Evolutionary conservation across 2,113 vertebrate species (phyloP), one percentile per base, ranked within the genome.

Genomic region (Terrapene triunguis): DNA sequence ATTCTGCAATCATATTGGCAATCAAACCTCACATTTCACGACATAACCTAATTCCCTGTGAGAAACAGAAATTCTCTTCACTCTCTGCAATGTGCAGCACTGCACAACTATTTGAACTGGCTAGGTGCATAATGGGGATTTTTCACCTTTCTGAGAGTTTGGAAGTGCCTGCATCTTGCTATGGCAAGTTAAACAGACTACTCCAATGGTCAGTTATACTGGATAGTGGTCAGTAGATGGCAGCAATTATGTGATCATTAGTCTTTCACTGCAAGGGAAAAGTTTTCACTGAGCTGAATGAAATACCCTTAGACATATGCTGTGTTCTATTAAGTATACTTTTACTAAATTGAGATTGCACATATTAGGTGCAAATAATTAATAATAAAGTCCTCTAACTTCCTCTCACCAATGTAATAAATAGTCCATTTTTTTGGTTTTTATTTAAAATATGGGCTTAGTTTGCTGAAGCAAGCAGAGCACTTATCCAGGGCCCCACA

Each of bases 231-330:
- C 96, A 1, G 1, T 55, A 98, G 97, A 94, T 97, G 98, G 97
- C 97, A 97, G 96, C 94, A 92, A 92, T 94, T 81, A 82, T 14
- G 38, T 93, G 95, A 72, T 22, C 90, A 95, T 88, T 48, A 69
- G 57, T 35, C 74, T 79, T 57, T 55, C 78, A 50, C 12, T 79
- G 76, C 12, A 54, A 22, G 53, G 7, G 53, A 22, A 54, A 54
- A 22, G 9, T 22, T 22, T 54, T 54, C 19, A 22, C 53, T 22
- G 21, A 22, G 53, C 53, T 22, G 21, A 54, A 22, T 54, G 59
- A 62, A 62, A 32, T 12, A 62, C 29, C 14, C 21, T 22, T 13
- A 13, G 59, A 29, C 11, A 12, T 62, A 6, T 62, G 29, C 29
- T 62, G 32, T 62, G 13, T 62, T 32, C 29, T 62, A 35, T 13